A percentile compares a stretch with the other conserved stretches of the same genome.
Evolutionary conservation across 2,888 invertebrate genomes (phyloP).

Genomic region (Phyllotreta cruciferae): DNA sequence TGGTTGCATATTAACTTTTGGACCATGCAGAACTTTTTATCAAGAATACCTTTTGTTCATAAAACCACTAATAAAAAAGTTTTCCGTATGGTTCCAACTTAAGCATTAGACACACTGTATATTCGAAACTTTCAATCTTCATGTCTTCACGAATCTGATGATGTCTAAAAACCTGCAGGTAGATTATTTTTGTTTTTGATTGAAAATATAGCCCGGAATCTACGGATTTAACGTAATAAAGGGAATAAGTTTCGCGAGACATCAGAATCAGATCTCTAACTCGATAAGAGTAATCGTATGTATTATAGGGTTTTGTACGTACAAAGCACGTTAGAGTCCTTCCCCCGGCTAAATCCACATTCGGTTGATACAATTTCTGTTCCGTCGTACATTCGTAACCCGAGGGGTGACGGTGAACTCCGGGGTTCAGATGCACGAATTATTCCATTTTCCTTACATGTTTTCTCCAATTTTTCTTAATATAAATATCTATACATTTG

Average conservation of each 20-base stretch:
- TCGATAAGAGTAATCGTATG: slow-evolving; percentile 57
- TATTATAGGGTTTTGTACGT: slow-evolving; percentile 55
- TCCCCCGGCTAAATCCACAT: slow-evolving; percentile 52
- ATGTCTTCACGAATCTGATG: too few species aligned
- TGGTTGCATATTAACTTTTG: too few species aligned
- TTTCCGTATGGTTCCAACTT: too few species aligned
- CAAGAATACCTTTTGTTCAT: too few species aligned
- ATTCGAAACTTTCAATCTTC: too few species aligned
- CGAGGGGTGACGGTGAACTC: slow-evolving; percentile 22
- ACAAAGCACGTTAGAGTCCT: slow-evolving; percentile 40
- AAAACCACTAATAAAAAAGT: too few species aligned
- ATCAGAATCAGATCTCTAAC: slow-evolving; percentile 55
- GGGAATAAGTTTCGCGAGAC: slow-evolving; percentile 44
- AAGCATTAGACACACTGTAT: too few species aligned
- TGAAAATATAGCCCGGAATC: slow-evolving; percentile 10
- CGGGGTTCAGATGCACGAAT: too few species aligned
- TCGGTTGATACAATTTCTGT: slow-evolving; percentile 47
- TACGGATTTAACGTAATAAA: slow-evolving; percentile 25
- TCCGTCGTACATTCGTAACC: slow-evolving; percentile 41
- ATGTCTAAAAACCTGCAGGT: background rate
- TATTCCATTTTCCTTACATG: too few species aligned
- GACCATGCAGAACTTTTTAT: too few species aligned
- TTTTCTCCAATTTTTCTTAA: too few species aligned
- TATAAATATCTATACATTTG: too few species aligned
- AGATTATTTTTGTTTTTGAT: slow-evolving; percentile 5